Conservation (phyloP, 2,888 invertebrate species). For the Conus canariensis region DNA sequence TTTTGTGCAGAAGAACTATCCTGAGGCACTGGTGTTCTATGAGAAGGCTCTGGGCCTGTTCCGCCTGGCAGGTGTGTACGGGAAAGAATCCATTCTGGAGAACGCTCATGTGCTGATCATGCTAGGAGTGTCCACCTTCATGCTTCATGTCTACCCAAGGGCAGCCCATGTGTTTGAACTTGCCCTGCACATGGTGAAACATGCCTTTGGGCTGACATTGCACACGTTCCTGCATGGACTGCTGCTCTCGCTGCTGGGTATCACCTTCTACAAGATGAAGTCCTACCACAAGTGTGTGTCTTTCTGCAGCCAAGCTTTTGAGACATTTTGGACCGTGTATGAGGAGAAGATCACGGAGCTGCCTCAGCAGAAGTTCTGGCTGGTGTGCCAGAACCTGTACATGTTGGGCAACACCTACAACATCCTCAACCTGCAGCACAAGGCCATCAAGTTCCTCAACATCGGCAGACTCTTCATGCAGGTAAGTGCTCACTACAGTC, state of each 20-base stretch:
- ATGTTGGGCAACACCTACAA: conserved; percentile 76
- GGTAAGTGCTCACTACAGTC: neutral
- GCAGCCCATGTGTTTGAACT: conserved; percentile 76
- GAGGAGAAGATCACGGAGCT: conserved; percentile 70
- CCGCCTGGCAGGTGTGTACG: conserved; percentile 64
- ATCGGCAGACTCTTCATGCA: conserved; percentile 71
- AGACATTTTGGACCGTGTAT: conserved; percentile 73
- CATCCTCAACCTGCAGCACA: conserved; percentile 72
- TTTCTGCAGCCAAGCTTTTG: conserved; percentile 75
- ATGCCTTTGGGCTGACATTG: conserved; percentile 64
- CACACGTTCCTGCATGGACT: conserved; percentile 72
- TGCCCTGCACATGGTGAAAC: conserved; percentile 74
- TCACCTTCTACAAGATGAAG: conserved; percentile 75
- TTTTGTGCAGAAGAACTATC: conserved; percentile 75
- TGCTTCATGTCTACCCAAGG: conserved; percentile 75
- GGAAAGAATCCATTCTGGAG: conserved; percentile 68
- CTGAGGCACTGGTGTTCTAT: conserved; percentile 72
- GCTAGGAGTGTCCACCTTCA: conserved; percentile 76
- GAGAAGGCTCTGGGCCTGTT: conserved; percentile 74
- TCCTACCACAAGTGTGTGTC: conserved; percentile 76
- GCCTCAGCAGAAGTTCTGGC: conserved; percentile 74
- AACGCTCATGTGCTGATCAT: conserved; percentile 77
- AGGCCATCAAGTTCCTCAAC: conserved; percentile 74
- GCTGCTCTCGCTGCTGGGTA: conserved; percentile 73
- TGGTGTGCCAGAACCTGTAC: conserved; percentile 75